Conservation (phyloP, 2,113 vertebrate species). For the Carlito syrichta region DNA sequence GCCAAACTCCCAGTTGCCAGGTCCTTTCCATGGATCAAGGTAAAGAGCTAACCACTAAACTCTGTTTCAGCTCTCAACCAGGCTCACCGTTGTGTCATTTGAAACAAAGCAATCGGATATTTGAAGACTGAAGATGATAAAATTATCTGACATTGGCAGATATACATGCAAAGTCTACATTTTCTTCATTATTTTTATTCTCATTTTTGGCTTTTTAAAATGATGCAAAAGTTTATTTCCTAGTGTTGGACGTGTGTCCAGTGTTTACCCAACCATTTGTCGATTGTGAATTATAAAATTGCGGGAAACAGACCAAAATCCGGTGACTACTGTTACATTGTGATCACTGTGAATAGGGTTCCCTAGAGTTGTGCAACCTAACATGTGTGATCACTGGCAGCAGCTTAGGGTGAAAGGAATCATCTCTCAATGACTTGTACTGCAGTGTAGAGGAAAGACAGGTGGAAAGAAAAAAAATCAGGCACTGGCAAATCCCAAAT, state of each 20-base stretch:
- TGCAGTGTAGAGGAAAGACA: not conserved
- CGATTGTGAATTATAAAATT: not conserved
- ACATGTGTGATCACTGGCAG: not conserved
- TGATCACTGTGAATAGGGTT: not conserved
- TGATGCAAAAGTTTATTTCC: not conserved
- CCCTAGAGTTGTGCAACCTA: not conserved
- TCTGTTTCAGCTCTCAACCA: not conserved
- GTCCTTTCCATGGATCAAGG: not conserved
- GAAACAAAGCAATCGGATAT: not conserved
- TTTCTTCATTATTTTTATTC: not conserved
- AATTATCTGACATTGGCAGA: not conserved
- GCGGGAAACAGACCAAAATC: not conserved
- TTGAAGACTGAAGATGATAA: not conserved
- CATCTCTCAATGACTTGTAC: not conserved
- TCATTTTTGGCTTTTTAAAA: not conserved
- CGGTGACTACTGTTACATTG: not conserved
- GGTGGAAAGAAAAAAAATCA: not conserved
- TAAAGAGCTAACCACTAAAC: not conserved
- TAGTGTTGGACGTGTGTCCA: not conserved
- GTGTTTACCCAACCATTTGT: not conserved
- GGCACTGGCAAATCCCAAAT: not conserved
- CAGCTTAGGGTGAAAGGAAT: not conserved
- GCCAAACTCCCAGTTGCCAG: not conserved
- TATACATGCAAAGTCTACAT: not conserved
- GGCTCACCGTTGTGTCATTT: not conserved